Percentiles rank a stretch among this genome's conserved stretches.
Conservation (phyloP, 2,797 vertebrate species). For the Lagodon rhomboides region DNA sequence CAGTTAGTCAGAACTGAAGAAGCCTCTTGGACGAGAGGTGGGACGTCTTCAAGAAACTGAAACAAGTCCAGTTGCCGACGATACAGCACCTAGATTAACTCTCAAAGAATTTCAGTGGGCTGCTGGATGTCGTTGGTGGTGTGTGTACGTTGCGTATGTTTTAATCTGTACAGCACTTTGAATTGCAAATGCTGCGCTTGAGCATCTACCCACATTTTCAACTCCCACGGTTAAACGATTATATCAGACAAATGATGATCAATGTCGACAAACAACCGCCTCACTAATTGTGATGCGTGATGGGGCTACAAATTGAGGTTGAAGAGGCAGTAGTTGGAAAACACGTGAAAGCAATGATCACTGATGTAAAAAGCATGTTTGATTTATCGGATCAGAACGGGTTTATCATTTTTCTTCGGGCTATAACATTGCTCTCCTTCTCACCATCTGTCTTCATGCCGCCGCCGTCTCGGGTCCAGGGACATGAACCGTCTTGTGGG, state of each 20-base stretch:
- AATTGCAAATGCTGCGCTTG: constrained; percentile 11
- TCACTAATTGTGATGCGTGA: constrained; percentile 49
- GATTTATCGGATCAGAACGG: constrained; percentile 56
- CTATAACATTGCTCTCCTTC: constrained; percentile 18
- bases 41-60: too few relatives aligned
- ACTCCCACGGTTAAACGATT: constrained; percentile 29
- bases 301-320: constrained; percentile 33
- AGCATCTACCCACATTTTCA: constrained; percentile 12
- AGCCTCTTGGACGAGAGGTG: too few relatives aligned
- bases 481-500: constrained; percentile 20
- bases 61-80: too few relatives aligned
- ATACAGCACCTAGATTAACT: too few relatives aligned
- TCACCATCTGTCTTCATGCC: constrained; percentile 23
- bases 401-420: constrained; percentile 42
- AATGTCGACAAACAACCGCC: constrained; percentile 29
- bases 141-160: too few relatives aligned
- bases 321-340: constrained; percentile 40
- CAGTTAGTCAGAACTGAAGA: too few relatives aligned
- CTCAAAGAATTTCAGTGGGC: too few relatives aligned
- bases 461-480: constrained; percentile 18
- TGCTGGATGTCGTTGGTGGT: too few relatives aligned
- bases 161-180: constrained; percentile 3
- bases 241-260: constrained; percentile 54
- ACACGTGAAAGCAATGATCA: constrained; percentile 45
- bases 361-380: constrained; percentile 36